phyloP scores from a whole-genome alignment of 2,113 vertebrate genomes.

The Passerina amoena region DNA sequence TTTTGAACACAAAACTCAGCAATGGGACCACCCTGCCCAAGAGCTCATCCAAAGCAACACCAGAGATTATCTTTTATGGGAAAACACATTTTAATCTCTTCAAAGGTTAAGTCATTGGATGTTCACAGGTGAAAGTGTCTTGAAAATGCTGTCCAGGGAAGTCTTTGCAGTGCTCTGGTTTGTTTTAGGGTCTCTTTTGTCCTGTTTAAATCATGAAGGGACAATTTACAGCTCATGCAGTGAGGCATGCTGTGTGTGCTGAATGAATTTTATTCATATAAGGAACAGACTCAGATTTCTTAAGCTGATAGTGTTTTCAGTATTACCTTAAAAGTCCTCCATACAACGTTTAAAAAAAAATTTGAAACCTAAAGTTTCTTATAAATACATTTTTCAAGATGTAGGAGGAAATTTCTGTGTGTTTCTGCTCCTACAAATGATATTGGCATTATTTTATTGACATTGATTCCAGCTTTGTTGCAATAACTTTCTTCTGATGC shows the following conservation, averaged over 20 bases:
- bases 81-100: neutral
- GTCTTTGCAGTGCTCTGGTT: neutral
- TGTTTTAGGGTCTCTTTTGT: neutral
- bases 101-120: neutral
- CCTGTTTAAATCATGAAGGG: neutral
- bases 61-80: neutral
- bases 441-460: neutral
- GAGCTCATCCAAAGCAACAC: neutral
- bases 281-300: conserved; percentile 11
- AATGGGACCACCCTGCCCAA: neutral
- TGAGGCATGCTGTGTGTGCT: neutral
- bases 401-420: neutral
- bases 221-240: neutral
- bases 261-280: conserved; percentile 26
- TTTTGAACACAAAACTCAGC: neutral
- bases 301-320: neutral
- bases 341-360: neutral
- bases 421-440: neutral
- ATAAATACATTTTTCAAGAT: neutral
- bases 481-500: neutral
- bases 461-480: neutral
- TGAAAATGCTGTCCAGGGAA: neutral
- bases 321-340: neutral
- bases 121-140: neutral
- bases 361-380: neutral